A percentile compares a stretch with the other conserved stretches of the same genome.
phyloP scores from a whole-genome alignment of 2,888 invertebrate species.

The Spodoptera littoralis region DNA sequence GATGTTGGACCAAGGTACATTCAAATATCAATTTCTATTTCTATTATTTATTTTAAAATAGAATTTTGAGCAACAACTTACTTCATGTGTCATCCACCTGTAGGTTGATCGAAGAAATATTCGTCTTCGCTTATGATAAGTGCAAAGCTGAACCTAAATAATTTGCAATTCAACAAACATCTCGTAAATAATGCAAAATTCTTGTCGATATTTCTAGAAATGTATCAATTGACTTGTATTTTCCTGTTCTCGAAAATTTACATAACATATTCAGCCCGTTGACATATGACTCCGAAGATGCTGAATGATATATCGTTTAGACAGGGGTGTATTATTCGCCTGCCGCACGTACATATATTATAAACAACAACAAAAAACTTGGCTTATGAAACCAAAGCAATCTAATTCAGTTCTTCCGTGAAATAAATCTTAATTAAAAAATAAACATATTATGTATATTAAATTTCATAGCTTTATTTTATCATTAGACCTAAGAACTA shows the following conservation, averaged over 20 bases:
- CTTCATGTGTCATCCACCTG: constrained; percentile 5
- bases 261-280: constrained; percentile 29
- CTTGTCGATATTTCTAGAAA: constrained; percentile 26
- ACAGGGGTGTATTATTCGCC: not conserved
- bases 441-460: too few relatives aligned
- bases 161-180: constrained; percentile 23
- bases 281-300: constrained; percentile 27
- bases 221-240: constrained; percentile 5
- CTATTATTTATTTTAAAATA: not conserved
- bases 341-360: constrained; percentile 1
- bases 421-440: too few relatives aligned
- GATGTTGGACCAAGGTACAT: constrained; percentile 86
- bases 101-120: not conserved
- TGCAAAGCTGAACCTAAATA: constrained; percentile 1
- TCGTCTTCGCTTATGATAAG: not conserved
- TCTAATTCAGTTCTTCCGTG: not conserved
- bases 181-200: constrained; percentile 15
- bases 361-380: constrained; percentile 13
- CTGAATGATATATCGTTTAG: constrained; percentile 14
- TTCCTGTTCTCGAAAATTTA: constrained; percentile 17
- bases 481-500: too few relatives aligned
- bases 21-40: not conserved
- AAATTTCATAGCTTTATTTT: too few relatives aligned
- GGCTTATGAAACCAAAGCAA: constrained; percentile 5
- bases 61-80: constrained; percentile 2